Conservation (phyloP, 1,140 invertebrate species). For the Listronotus oregonensis region DNA sequence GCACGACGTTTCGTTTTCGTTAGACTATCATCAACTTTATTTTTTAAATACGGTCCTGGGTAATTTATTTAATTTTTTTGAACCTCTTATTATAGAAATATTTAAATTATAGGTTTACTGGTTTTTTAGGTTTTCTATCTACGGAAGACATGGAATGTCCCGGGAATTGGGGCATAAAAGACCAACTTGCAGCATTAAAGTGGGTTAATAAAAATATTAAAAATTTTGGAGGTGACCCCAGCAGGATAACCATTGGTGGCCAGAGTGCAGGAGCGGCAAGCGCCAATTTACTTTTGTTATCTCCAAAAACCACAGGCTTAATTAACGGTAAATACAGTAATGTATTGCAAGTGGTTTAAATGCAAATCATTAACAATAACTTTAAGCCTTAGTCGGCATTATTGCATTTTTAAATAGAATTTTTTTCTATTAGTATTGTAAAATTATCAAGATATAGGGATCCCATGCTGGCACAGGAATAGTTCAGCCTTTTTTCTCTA, state of each 20-base stretch:
- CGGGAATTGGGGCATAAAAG: slow-evolving; percentile 16
- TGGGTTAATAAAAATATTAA: slow-evolving; percentile 22
- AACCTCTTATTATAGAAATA: not conserved
- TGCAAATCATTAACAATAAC: too few relatives aligned
- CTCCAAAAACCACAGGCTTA: slow-evolving; percentile 5
- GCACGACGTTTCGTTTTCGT: too few relatives aligned
- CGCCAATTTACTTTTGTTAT: slow-evolving; percentile 2
- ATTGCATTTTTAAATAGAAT: too few relatives aligned
- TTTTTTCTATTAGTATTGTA: too few relatives aligned
- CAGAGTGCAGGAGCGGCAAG: slow-evolving; percentile 13
- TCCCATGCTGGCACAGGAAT: too few relatives aligned
- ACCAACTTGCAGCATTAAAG: slow-evolving; percentile 16
- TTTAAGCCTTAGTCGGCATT: too few relatives aligned
- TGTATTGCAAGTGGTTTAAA: too few relatives aligned
- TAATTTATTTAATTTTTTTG: too few relatives aligned
- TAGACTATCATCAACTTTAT: too few relatives aligned
- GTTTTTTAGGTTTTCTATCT: slow-evolving; percentile 3
- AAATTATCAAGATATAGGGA: too few relatives aligned
- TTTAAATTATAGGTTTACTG: not conserved
- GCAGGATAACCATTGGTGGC: slow-evolving; percentile 20
- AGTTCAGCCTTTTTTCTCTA: too few relatives aligned
- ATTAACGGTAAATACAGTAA: slow-evolving; percentile 3
- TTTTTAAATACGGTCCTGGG: too few relatives aligned
- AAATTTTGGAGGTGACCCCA: slow-evolving; percentile 23
- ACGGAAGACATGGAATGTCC: slow-evolving; percentile 23